Conservation (phyloP, 2,113 vertebrate genomes). For the Oxygymnocypris stewartii region DNA sequence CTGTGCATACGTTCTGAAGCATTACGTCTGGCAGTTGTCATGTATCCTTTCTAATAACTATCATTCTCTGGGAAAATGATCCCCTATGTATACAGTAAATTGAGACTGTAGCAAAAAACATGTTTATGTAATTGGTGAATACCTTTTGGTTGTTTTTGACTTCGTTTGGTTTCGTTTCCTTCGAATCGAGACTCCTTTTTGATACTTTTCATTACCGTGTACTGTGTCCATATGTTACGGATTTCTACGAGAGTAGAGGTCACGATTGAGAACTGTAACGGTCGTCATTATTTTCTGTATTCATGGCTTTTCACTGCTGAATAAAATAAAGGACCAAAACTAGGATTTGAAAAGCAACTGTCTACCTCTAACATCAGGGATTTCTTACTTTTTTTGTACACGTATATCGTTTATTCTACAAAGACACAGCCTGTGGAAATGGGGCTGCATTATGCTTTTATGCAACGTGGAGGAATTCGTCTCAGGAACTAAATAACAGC, state of each 20-base stretch:
- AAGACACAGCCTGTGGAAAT: conserved; percentile 86
- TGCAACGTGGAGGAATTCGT: conserved; percentile 80
- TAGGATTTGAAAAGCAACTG: conserved; percentile 99
- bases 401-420: conserved; percentile 85
- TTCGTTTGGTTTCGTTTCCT: conserved; percentile 79
- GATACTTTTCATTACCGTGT: conserved; percentile 99
- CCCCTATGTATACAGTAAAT: conserved; percentile 99
- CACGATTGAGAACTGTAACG: conserved; percentile 99
- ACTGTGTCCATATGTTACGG: conserved; percentile 98
- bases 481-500: conserved; percentile 76
- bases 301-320: conserved; percentile 99
- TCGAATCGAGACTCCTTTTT: conserved; percentile 93
- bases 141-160: conserved; percentile 81
- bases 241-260: conserved; percentile 99
- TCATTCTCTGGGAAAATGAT: conserved; percentile 95
- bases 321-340: conserved; percentile 99
- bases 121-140: conserved; percentile 99
- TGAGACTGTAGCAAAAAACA: conserved; percentile 93
- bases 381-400: conserved; percentile 80
- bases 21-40: conserved; percentile 99
- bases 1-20: conserved; percentile 99
- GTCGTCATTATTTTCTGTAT: conserved; percentile 99
- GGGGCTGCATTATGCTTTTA: conserved; percentile 86
- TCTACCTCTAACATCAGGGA: conserved; percentile 97
- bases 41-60: conserved; percentile 99